Base-by-base conservation (phyloP, 2,797 vertebrate genomes). In the Sciurus vulgaris region DNA sequence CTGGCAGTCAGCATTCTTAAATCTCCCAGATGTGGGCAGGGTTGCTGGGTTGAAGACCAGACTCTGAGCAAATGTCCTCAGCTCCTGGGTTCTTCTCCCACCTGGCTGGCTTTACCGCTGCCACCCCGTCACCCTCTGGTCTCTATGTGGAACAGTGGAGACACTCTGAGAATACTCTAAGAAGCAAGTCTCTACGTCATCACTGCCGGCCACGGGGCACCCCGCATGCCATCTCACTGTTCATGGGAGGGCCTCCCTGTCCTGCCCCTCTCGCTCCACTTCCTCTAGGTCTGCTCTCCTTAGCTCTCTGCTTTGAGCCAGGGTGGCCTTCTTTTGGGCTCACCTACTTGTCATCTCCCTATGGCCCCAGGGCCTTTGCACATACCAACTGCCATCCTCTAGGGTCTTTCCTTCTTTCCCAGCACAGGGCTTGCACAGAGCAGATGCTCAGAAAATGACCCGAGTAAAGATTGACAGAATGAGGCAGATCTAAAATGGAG, bases 221-320 rank as follows among this genome's bases (percentile, higher is more conserved):
- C 49, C 59, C 38, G n/a, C 15, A 30, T 6, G 6, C 30, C n/a
- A 28, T 1, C 1, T 77, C 35, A 9, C 4, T n/a, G 77, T 18
- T 22, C 12, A 4, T 22, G 38, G 15, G 49, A 30, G 10, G 22
- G 51, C 35, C 26, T 41, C 3, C 41, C 3, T 14, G 63, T 24
- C 20, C 33, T 78, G 44, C 2, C 56, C 13, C 10, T 26, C 59
- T 38, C 0, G 0, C 8, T 20, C 1, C 1, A 5, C 3, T 2
- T 13, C 26, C 26, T 38, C 17, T 49, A 33, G 41, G n/a, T 12
- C 22, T 17, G 20, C n/a, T 30, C 7, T 70, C 49, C 69, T 49
- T 54, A 33, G 4, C 51, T 74, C 1, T 79, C 65, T 79, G 12
- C 20, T 3, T 35, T 67, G 73, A 63, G 9, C n/a, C 35, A 78